Base-by-base conservation (phyloP, 2,113 vertebrate genomes). In the Rhodinocichla rosea region DNA sequence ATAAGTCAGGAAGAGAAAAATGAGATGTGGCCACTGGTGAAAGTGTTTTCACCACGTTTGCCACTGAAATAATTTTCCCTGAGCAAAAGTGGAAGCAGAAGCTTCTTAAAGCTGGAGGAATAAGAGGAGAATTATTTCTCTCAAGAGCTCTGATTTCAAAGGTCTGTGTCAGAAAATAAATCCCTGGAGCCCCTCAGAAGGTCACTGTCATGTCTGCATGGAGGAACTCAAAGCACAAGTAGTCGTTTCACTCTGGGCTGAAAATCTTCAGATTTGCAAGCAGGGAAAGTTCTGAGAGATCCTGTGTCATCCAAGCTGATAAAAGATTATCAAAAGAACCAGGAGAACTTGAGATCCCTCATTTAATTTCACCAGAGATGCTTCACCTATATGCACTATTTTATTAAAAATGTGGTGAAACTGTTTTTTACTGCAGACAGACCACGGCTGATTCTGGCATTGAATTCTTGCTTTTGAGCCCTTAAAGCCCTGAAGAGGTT, bases 301-400 rank as follows among this genome's bases (percentile, higher is more conserved):
- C 84, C 55, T 21, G 55, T 82, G 80, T 85, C 71, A 77, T 87
- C 63, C 88, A 75, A 47, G 62, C 91, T 69, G 75, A 89, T 83
- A 73, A 92, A 95, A 95, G 92, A 83, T 95, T 95, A 94, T 79
- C 76, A 82, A 80, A 89, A 94, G 92, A 87, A 69, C 23, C 67
- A 53, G 40, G 30, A 94, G 76, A 87, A 96, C 76, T 82, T 59
- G 89, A 97, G 92, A 84, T 52, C 42, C 57, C n/a, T 94, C 84
- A 64, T 94, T 96, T 90, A 90, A 87, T 94, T 96, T 56, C 71
- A 37, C 76, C 55, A 33, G 83, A 87, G 90, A 75, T 13, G 17
- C 86, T 62, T 77, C 83, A 93, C 91, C 69, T 60, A 9, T 3
- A 82, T 42, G 67, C 57, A 75, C 59, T 69, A 15, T n/a, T 96